phyloP scores from a whole-genome alignment of 1,140 invertebrate species.

The Papilio helenus region DNA sequence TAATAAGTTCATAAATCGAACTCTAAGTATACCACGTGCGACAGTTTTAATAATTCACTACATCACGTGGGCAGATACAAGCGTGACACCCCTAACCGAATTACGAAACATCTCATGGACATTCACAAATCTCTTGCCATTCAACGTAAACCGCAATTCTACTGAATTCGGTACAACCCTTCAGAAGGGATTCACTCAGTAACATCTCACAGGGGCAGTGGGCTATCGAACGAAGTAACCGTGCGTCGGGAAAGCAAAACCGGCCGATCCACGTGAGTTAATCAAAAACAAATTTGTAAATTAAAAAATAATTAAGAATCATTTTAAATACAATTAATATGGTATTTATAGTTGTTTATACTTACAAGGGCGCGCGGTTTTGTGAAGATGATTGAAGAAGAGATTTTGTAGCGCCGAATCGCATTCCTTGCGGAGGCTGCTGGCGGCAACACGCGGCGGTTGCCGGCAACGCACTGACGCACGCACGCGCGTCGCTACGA shows the following conservation, averaged over 20 bases:
- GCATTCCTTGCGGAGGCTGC: slow-evolving; percentile 66
- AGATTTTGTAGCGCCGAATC: slow-evolving; percentile 44
- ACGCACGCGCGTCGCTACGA: slow-evolving; percentile 67
- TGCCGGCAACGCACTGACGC: slow-evolving; percentile 66
- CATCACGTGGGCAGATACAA: slow-evolving; percentile 32
- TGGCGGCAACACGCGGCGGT: slow-evolving; percentile 63
- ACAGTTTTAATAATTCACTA: neutral
- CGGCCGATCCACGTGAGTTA: slow-evolving; percentile 72
- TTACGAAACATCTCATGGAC: slow-evolving; percentile 37
- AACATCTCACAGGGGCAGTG: slow-evolving; percentile 80
- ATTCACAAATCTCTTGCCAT: slow-evolving; percentile 50
- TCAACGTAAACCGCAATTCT: slow-evolving; percentile 57
- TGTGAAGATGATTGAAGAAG: slow-evolving; percentile 50
- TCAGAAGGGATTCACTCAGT: slow-evolving; percentile 66
- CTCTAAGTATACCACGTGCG: slow-evolving; percentile 20
- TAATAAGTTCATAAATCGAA: neutral
- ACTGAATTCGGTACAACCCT: slow-evolving; percentile 74
- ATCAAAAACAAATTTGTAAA: slow-evolving; percentile 55
- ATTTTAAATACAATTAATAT: slow-evolving; percentile 34
- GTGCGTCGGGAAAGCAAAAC: slow-evolving; percentile 65
- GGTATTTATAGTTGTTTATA: slow-evolving; percentile 45
- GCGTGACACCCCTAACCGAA: slow-evolving; percentile 41
- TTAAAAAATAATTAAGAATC: slow-evolving; percentile 49
- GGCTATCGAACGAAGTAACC: slow-evolving; percentile 79
- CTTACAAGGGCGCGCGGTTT: slow-evolving; percentile 79